Evolutionary conservation across 2,113 vertebrate genomes (phyloP).

Genomic region (Myanophis thanlyinensis): DNA sequence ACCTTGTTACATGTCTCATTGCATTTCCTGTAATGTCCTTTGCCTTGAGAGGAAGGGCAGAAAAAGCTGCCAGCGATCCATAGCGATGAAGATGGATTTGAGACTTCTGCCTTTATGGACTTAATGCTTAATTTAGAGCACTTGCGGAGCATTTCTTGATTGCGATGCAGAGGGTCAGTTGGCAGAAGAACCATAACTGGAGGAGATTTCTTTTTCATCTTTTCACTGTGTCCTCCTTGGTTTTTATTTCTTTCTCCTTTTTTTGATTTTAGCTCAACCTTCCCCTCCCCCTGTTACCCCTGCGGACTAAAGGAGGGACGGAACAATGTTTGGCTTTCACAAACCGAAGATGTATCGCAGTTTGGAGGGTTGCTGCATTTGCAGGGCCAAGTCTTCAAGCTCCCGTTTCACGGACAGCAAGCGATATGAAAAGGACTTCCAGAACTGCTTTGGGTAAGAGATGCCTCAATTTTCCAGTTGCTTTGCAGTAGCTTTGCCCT

Average conservation of each 20-base stretch:
- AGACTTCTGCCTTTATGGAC: not conserved
- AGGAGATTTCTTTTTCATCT: not conserved
- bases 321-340: conserved; percentile 98
- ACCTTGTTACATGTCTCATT: conserved; percentile 20
- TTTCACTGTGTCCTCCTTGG: not conserved
- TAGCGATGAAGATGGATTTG: not conserved
- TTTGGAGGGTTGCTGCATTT: conserved; percentile 98
- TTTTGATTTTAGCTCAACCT: not conserved
- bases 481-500: not conserved
- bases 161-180: not conserved
- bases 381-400: conserved; percentile 97
- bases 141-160: not conserved
- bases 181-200: not conserved
- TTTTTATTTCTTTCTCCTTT: not conserved
- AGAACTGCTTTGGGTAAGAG: conserved; percentile 95
- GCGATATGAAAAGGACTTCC: conserved; percentile 97
- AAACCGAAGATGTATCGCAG: conserved; percentile 99
- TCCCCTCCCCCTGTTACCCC: not conserved
- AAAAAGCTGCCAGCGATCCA: not conserved
- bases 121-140: not conserved
- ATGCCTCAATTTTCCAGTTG: not conserved
- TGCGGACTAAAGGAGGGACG: conserved; percentile 58
- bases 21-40: conserved; percentile 8
- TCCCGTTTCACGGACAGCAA: conserved; percentile 98
- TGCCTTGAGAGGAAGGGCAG: not conserved